Evolutionary conservation across 2,888 invertebrate species (phyloP).

Genomic region (Chloroclysta siterata): DNA sequence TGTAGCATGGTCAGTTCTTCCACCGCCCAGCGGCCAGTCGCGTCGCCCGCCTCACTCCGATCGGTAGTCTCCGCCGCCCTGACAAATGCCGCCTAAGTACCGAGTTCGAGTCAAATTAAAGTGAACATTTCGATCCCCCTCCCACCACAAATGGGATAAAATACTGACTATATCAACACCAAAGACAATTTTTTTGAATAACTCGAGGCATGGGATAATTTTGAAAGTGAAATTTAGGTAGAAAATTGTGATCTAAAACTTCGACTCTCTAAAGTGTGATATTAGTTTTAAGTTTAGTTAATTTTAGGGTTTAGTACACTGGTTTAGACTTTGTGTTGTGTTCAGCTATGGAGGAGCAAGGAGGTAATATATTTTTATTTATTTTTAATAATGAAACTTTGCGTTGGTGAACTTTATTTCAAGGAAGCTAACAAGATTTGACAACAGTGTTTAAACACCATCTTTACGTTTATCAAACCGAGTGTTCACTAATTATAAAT

Average conservation of each 20-base stretch:
- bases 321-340: conserved; percentile 47
- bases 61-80: conserved; percentile 34
- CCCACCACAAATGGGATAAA: conserved; percentile 72
- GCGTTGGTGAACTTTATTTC: background rate
- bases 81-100: conserved; percentile 66
- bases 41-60: conserved; percentile 26
- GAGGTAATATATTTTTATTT: conserved; percentile 56
- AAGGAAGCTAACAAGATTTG: background rate
- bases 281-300: conserved; percentile 68
- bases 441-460: no score
- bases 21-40: conserved; percentile 28
- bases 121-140: conserved; percentile 42
- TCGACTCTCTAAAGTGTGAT: conserved; percentile 65
- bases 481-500: no score
- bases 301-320: conserved; percentile 47
- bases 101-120: conserved; percentile 77
- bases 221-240: conserved; percentile 23
- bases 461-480: no score
- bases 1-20: background rate
- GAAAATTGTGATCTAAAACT: conserved; percentile 41
- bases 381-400: background rate
- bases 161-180: conserved; percentile 9
- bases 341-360: conserved; percentile 71
- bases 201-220: conserved; percentile 8
- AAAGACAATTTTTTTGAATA: background rate